Base-by-base conservation (phyloP, 2,797 vertebrate species). In the Tenualosa thibaudeaui region DNA sequence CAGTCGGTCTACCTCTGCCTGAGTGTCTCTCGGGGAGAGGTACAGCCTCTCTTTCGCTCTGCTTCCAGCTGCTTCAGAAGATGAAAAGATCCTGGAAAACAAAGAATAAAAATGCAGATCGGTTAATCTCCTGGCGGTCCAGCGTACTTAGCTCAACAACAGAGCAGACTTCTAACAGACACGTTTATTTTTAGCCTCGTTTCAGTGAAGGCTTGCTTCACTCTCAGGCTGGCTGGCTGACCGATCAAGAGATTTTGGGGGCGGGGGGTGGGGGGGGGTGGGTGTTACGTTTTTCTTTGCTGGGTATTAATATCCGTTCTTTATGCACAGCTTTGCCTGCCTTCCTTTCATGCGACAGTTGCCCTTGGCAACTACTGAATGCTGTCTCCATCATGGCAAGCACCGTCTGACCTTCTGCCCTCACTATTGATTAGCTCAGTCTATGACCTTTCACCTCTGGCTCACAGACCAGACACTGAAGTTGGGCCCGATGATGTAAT, bases 1-100 rank as follows among this genome's bases (percentile, higher is more conserved):
- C 92, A 90, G 84, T 90, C 88, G 19, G 93, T 95, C 94, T 94
- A 94, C 90, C 91, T 94, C 92, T 43, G 92, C 84, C 81, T 88
- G 89, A 87, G 92, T 86, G 90, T 91, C 91, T 92, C 92, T 90
- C 58, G 87, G 92, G 92, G 90, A 93, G 87, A 83, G 83, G 89
- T 56, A 84, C 31, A 75, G 68, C 68, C 40, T 43, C 71, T 78
- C 71, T 19, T 19, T 78, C 40, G 19, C 71, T 78, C 71, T 71
- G 10, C 37, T 17, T 75, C 68, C 62, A 68, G 62, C 62, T 71
- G 65, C 65, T 13, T 13, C 13, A 12, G 86, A 89, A 92, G 88
- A 95, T 81, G 89, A 89, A 93, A 89, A 89, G 60, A 78, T 78
- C 71, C 71, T 78, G 71, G 50, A 71, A 83, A 88, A 83, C 86